Percentiles rank a stretch among this genome's conserved stretches.
Conservation (phyloP, 1,140 invertebrate genomes). For the Pogonus chalceus region DNA sequence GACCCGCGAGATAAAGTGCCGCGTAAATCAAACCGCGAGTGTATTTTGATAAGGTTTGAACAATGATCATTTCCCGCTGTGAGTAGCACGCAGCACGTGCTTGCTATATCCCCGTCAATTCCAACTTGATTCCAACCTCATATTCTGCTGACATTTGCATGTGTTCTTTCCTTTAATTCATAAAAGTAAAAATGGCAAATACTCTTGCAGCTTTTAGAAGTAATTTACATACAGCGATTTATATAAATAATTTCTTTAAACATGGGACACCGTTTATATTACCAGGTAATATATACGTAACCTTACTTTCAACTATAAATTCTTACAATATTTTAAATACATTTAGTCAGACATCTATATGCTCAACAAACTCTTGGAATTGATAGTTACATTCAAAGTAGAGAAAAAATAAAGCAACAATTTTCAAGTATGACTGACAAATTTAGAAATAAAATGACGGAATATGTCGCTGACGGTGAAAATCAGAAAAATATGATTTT, state of each 20-base stretch:
- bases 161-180: too few species aligned
- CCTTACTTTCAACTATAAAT: neutral
- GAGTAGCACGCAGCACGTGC: too few species aligned
- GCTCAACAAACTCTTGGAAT: conserved; percentile 46
- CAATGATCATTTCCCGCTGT: too few species aligned
- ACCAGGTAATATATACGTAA: neutral
- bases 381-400: conserved; percentile 42
- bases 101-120: too few species aligned
- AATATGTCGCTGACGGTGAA: conserved; percentile 40
- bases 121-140: too few species aligned
- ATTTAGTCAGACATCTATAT: conserved; percentile 37
- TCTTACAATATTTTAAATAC: neutral
- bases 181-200: conserved; percentile 6
- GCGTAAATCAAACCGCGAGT: too few species aligned
- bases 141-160: too few species aligned
- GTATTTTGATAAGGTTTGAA: too few species aligned
- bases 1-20: too few species aligned
- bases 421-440: conserved; percentile 48
- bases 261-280: neutral
- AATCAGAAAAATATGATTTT: conserved; percentile 52
- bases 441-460: conserved; percentile 57
- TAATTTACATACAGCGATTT: neutral
- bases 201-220: neutral
- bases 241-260: neutral
- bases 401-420: conserved; percentile 43